Conservation (phyloP, 2,797 vertebrate species). For the Centropyge bicolor region DNA sequence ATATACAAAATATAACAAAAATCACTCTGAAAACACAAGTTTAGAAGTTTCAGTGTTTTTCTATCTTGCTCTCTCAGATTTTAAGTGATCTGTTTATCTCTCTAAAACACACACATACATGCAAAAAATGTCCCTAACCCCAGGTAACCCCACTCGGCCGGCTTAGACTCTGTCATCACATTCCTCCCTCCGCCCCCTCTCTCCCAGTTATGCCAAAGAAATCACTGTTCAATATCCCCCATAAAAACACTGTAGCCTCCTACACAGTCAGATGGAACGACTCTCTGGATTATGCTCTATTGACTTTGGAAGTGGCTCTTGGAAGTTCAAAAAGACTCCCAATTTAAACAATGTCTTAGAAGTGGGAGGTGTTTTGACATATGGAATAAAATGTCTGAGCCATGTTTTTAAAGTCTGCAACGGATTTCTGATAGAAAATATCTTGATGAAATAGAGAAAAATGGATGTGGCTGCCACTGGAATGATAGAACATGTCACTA, state of each 20-base stretch:
- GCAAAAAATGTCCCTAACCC: slow-evolving; percentile 49
- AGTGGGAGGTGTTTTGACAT: slow-evolving; percentile 60
- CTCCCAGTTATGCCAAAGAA: slow-evolving; percentile 65
- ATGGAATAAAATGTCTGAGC: slow-evolving; percentile 59
- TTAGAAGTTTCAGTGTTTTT: neutral
- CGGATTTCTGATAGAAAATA: slow-evolving; percentile 50
- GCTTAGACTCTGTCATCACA: slow-evolving; percentile 61
- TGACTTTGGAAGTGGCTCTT: slow-evolving; percentile 79
- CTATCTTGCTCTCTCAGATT: slow-evolving; percentile 13
- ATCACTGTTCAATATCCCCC: slow-evolving; percentile 75
- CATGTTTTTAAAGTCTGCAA: slow-evolving; percentile 63
- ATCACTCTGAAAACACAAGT: neutral
- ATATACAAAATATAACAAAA: slow-evolving; percentile 2
- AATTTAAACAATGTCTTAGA: slow-evolving; percentile 72
- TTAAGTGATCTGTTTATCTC: slow-evolving; percentile 8
- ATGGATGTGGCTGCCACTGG: slow-evolving; percentile 12
- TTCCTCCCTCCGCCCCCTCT: slow-evolving; percentile 62
- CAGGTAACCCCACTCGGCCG: slow-evolving; percentile 56
- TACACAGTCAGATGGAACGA: slow-evolving; percentile 66
- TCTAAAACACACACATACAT: slow-evolving; percentile 6
- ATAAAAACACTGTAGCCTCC: slow-evolving; percentile 67
- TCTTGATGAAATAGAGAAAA: slow-evolving; percentile 31
- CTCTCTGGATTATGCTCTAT: slow-evolving; percentile 73
- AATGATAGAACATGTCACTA: slow-evolving; percentile 30
- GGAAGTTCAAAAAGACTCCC: slow-evolving; percentile 70